Evolutionary conservation across 2,113 vertebrate species (phyloP), one percentile per base, ranked within the genome.

Genomic region (Poeciliopsis prolifica): DNA sequence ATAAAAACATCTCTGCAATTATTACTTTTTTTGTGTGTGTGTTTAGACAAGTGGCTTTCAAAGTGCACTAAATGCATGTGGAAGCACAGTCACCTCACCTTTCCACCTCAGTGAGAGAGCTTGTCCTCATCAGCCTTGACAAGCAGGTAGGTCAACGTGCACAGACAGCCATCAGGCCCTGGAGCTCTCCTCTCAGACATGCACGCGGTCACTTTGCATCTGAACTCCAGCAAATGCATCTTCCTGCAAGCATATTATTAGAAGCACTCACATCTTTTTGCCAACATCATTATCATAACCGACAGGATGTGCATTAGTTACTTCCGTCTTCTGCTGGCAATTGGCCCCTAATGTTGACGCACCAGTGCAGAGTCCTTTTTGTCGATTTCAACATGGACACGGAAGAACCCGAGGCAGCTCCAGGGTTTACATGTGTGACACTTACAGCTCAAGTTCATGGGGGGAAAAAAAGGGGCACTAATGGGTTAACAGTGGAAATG

Each of bases 401-500:
- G 68, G 70, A 86, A 83, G 80, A 88, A 89, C 84, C 84, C 75
- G 77, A 77, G 78, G 88, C 81, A 81, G 68, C 78, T 75, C 75
- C 79, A 74, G 79, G 66, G 87, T 88, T 89, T 89, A 91, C 89
- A 92, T 80, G 77, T 90, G 76, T 85, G 91, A 92, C 81, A 89
- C 88, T 91, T 63, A 84, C 87, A 90, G 87, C 90, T 91, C 89
- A 89, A 87, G 89, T 92, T 92, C 85, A 87, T 91, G 88, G 35
- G 31, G 1, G 6, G 11, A 11, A 89, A 90, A 74, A 58, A n/a
- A 89, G 90, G 88, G 88, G 76, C 82, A 89, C 90, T 93, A 93
- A 94, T 93, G 93, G 92, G 93, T 94, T 94, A 94, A 94, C 87
- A 88, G 86, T 89, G 83, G 85, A 93, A 91, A 95, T 88, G 88